phyloP scores from a whole-genome alignment of 2,797 vertebrate genomes.

The Dendrocincla fuliginosa region DNA sequence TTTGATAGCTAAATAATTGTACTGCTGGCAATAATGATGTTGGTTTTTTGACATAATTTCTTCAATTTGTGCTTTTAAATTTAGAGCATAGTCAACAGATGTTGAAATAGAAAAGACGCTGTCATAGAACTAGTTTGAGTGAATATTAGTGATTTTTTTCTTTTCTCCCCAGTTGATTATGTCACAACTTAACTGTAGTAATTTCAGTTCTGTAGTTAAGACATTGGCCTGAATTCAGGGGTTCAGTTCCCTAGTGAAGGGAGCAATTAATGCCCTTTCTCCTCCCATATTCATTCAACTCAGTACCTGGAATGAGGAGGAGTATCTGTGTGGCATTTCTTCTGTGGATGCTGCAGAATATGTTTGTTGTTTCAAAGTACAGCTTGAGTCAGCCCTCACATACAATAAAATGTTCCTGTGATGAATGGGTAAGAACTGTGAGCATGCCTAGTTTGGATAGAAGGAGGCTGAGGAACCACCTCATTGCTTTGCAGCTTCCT shows the following conservation, averaged over 20 bases:
- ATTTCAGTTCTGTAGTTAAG: background rate
- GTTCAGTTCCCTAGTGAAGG: background rate
- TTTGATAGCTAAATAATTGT: background rate
- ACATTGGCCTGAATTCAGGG: background rate
- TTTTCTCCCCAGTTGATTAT: background rate
- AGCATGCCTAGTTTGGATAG: background rate
- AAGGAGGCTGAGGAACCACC: background rate
- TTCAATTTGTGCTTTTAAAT: background rate
- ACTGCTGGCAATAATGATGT: background rate
- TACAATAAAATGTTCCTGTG: background rate
- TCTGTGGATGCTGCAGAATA: background rate
- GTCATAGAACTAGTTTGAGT: background rate
- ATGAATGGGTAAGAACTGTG: background rate
- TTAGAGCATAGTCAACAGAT: background rate
- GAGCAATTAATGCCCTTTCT: background rate
- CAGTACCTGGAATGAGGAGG: background rate
- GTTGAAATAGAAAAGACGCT: background rate
- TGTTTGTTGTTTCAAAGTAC: background rate
- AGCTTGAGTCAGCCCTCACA: background rate
- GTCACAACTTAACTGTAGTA: background rate
- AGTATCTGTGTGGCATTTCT: background rate
- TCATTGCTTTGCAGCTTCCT: background rate
- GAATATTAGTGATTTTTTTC: background rate
- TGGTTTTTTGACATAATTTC: background rate
- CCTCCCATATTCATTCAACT: background rate